phyloP scores from a whole-genome alignment of 2,888 invertebrate genomes.

The Chrysolina haemoptera region DNA sequence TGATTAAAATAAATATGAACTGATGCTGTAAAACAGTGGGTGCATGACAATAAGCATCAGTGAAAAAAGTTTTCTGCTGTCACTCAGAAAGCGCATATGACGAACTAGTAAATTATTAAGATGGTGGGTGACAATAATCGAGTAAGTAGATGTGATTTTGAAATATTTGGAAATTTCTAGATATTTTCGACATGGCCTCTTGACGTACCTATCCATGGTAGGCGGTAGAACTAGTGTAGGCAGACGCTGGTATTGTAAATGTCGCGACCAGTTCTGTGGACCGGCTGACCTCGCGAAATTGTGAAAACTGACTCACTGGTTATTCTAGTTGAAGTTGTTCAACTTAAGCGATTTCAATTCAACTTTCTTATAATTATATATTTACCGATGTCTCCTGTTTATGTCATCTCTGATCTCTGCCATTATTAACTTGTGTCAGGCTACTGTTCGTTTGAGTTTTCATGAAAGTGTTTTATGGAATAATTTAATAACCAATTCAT shows the following conservation, averaged over 20 bases:
- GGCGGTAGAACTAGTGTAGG: slow-evolving; percentile 25
- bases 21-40: too few relatives aligned
- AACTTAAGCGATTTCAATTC: slow-evolving; percentile 21
- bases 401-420: too few relatives aligned
- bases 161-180: not conserved
- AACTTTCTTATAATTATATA: slow-evolving; percentile 36
- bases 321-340: slow-evolving; percentile 32
- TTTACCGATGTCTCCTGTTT: slow-evolving; percentile 11
- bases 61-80: not conserved
- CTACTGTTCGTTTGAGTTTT: not conserved
- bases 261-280: slow-evolving; percentile 31
- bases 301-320: slow-evolving; percentile 55
- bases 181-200: slow-evolving; percentile 3
- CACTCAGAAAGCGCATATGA: not conserved
- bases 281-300: slow-evolving; percentile 56
- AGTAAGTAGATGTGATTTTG: not conserved
- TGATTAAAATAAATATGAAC: too few relatives aligned
- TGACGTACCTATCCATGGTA: slow-evolving; percentile 5
- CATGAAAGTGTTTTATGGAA: not conserved
- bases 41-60: not conserved
- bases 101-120: not conserved
- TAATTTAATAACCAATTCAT: too few relatives aligned
- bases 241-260: slow-evolving; percentile 17
- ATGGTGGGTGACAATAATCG: not conserved
- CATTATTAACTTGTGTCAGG: too few relatives aligned